phyloP scores from a whole-genome alignment of 92 coral and sea anemone genomes.

The Paragorgia papillata region DNA sequence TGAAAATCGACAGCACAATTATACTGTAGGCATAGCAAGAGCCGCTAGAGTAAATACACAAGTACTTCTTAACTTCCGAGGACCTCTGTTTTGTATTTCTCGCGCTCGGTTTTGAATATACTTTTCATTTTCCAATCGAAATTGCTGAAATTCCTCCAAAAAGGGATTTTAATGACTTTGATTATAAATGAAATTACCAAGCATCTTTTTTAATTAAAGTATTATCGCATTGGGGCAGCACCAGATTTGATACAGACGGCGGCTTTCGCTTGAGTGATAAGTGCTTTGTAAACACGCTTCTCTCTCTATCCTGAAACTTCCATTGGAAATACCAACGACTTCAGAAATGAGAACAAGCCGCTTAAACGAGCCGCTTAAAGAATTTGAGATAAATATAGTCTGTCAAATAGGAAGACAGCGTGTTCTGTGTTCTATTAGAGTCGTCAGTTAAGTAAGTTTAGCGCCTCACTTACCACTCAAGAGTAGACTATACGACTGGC shows the following conservation, averaged over 20 bases:
- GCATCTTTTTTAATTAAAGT: not conserved
- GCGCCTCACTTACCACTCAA: no score
- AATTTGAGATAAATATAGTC: no score
- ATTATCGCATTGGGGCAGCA: not conserved
- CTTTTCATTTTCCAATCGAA: not conserved
- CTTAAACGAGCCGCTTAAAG: no score
- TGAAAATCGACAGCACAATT: not conserved
- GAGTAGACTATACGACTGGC: no score
- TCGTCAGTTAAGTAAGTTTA: no score
- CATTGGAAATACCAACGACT: no score
- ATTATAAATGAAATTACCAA: not conserved
- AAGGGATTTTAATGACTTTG: not conserved
- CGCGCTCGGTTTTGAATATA: not conserved
- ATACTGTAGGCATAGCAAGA: not conserved
- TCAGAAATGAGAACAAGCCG: no score
- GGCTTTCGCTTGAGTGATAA: not conserved
- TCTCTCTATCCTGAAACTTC: no score
- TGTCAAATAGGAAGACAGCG: no score
- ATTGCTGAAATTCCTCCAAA: not conserved
- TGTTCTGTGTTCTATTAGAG: no score
- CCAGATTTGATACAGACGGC: not conserved
- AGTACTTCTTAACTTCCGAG: not conserved
- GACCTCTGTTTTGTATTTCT: not conserved
- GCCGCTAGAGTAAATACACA: not conserved
- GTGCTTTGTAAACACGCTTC: no score